These are phyloP conservation scores for Phalacrocorax pelagicus DNA, from an alignment of 2,113 vertebrate genomes.

Conservation along the genomic window DNA sequence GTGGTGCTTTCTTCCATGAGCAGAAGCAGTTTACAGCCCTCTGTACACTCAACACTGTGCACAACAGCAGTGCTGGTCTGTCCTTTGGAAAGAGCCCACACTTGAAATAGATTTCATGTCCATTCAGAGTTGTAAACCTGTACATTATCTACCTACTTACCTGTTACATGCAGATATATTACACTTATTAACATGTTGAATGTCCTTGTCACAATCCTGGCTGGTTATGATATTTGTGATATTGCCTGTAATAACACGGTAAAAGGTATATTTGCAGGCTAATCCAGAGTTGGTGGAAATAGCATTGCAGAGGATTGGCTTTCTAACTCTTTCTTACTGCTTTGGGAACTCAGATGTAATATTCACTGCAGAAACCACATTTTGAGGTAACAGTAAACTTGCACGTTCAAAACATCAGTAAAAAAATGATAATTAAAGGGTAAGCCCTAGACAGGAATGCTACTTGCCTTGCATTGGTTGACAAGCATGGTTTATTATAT, in stretches of 20 bases:
- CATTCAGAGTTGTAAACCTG: background rate
- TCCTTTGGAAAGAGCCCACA: background rate
- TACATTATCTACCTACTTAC: background rate
- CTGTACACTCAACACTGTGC: accelerated
- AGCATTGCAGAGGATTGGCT: background rate
- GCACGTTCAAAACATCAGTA: background rate
- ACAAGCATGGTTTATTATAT: background rate
- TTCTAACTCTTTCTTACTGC: background rate
- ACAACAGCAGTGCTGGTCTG: background rate
- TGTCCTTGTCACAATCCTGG: accelerated
- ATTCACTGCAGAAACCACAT: background rate
- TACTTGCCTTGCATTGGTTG: background rate
- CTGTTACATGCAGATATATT: background rate
- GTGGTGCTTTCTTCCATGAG: background rate
- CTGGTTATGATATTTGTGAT: background rate
- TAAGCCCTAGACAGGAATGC: background rate
- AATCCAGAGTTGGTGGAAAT: background rate
- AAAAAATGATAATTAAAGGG: background rate
- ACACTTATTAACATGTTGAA: background rate
- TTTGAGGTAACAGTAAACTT: background rate
- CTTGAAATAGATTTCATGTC: background rate
- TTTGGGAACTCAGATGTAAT: background rate
- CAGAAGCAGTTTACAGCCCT: background rate
- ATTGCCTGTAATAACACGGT: background rate
- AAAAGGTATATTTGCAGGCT: background rate